Conservation (phyloP, 2,797 vertebrate species). For the Sebastes matsubarae region DNA sequence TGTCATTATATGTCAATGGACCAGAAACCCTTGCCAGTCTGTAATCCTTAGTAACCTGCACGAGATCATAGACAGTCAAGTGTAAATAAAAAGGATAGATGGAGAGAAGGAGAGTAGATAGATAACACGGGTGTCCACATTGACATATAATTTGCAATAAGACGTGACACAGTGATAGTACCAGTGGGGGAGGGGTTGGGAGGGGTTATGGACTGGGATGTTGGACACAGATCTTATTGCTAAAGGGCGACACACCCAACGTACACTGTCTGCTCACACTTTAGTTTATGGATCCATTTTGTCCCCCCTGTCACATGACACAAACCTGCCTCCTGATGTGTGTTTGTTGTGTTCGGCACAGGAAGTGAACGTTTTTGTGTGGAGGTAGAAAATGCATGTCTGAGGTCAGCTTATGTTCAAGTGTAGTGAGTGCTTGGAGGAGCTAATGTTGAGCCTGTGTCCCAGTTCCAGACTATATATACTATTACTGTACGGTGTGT, state of each 20-base stretch:
- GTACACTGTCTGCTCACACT: slow-evolving; percentile 75
- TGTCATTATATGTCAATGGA: slow-evolving; percentile 89
- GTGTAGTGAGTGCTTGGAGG: neutral
- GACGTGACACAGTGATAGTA: slow-evolving; percentile 72
- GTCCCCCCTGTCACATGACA: slow-evolving; percentile 14
- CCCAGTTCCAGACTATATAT: neutral
- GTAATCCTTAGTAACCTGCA: slow-evolving; percentile 89
- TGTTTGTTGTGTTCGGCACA: neutral
- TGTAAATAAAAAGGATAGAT: slow-evolving; percentile 71
- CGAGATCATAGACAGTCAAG: slow-evolving; percentile 85
- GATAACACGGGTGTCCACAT: slow-evolving; percentile 76
- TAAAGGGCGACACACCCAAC: slow-evolving; percentile 51
- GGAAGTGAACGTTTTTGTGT: neutral
- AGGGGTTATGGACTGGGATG: slow-evolving; percentile 58
- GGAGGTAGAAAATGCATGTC: slow-evolving; percentile 24
- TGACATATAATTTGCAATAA: slow-evolving; percentile 80
- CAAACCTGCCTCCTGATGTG: neutral
- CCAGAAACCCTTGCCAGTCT: slow-evolving; percentile 86
- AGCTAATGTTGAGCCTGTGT: neutral
- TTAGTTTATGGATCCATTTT: slow-evolving; percentile 84
- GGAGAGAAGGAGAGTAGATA: slow-evolving; percentile 66
- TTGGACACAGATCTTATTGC: slow-evolving; percentile 45
- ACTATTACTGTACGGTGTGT: neutral
- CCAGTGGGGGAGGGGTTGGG: slow-evolving; percentile 1
- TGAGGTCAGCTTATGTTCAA: slow-evolving; percentile 5